Evolutionary conservation across 64 coral and sea anemone species (phyloP).

Genomic region (Montipora sp.): DNA sequence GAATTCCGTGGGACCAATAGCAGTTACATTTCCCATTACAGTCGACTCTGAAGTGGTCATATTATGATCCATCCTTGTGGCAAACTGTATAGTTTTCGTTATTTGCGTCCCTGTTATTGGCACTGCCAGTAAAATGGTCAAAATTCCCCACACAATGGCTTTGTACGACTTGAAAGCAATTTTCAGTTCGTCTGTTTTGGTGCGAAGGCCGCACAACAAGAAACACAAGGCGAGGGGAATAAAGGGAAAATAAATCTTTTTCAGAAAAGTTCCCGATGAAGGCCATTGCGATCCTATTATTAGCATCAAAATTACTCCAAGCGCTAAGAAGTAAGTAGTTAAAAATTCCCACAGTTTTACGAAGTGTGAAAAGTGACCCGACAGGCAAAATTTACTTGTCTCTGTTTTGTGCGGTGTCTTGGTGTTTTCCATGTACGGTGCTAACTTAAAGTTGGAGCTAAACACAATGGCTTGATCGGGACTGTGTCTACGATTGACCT

Average conservation of each 20-base stretch:
- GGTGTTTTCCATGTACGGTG: neutral
- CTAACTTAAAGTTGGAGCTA: too few relatives aligned
- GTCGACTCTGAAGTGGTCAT: conserved; percentile 62
- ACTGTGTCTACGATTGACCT: too few relatives aligned
- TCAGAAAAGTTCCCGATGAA: conserved; percentile 33
- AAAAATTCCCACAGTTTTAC: conserved; percentile 3
- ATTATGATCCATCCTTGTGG: conserved; percentile 74
- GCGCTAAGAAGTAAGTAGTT: conserved; percentile 61
- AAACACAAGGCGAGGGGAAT: conserved; percentile 55
- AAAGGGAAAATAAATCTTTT: conserved; percentile 29
- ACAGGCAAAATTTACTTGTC: neutral
- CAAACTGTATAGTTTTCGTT: conserved; percentile 94
- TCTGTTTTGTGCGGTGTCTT: neutral
- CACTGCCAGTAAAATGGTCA: conserved; percentile 73
- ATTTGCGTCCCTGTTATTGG: conserved; percentile 85
- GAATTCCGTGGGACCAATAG: conserved; percentile 95
- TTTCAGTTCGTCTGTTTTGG: conserved; percentile 64
- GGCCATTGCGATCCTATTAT: conserved; percentile 64
- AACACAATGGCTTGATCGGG: too few relatives aligned
- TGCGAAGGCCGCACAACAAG: conserved; percentile 73
- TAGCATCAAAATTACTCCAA: conserved; percentile 70
- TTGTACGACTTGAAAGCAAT: conserved; percentile 73
- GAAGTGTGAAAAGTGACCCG: neutral
- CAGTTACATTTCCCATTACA: conserved; percentile 72
- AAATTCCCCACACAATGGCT: conserved; percentile 77